Percentiles rank a stretch among this genome's conserved stretches.
phyloP scores from a whole-genome alignment of 2,888 invertebrate genomes.

The Conus canariensis region DNA sequence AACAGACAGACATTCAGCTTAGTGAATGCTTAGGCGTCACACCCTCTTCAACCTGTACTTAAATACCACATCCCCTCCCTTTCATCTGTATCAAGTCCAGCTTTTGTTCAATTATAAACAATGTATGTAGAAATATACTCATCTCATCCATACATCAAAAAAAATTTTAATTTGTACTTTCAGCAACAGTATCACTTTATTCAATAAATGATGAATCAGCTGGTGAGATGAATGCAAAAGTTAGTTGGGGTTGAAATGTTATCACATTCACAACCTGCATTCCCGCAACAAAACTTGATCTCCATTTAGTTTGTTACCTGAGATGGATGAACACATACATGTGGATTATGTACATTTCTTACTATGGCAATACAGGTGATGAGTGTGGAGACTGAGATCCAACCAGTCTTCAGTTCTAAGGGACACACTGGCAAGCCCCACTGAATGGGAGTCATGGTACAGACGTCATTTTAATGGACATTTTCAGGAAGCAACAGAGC shows the following conservation, averaged over 20 bases:
- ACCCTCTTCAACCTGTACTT: too few species aligned
- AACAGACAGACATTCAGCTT: too few species aligned
- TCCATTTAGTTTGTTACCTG: not conserved
- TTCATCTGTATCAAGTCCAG: too few species aligned
- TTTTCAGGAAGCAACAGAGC: too few species aligned
- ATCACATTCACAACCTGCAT: slow-evolving; percentile 20
- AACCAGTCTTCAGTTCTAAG: too few species aligned
- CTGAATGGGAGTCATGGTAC: too few species aligned
- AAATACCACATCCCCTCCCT: too few species aligned
- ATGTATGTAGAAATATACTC: not conserved
- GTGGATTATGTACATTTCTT: slow-evolving; percentile 23
- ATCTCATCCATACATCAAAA: not conserved
- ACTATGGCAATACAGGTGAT: not conserved
- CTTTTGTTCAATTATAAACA: not conserved
- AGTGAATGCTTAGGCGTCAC: too few species aligned
- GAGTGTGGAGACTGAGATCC: too few species aligned
- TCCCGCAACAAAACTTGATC: too few species aligned
- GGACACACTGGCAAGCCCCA: too few species aligned
- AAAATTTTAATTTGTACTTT: not conserved
- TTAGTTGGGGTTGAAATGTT: not conserved
- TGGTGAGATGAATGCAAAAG: not conserved
- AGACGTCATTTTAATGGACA: too few species aligned
- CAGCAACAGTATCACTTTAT: slow-evolving; percentile 2
- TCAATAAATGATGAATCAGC: not conserved
- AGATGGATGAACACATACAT: slow-evolving; percentile 19